Evolutionary conservation across 1,140 invertebrate species (phyloP), one percentile per base, ranked within the genome.

Genomic region (Teleopsis dalmanni): DNA sequence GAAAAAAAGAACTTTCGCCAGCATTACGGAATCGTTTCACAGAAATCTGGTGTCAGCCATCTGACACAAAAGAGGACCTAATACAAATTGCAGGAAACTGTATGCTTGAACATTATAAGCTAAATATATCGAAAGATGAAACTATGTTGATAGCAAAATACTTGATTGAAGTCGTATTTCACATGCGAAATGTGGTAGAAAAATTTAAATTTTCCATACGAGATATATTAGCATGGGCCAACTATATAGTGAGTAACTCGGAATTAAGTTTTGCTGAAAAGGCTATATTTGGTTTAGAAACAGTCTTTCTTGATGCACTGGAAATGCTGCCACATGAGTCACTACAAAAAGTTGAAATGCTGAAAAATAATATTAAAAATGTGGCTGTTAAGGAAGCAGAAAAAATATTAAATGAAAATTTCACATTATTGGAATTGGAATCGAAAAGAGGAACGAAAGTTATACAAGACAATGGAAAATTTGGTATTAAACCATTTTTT

Each of bases 1-100:
- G 97, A 0, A 99, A 99, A 68, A 99, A 99, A 74, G 97, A 99
- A 78, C 74, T 99, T 9, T 99, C 97, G 0, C 95, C 95, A 9
- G 96, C 97, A 0, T 72, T 99, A 4, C 79, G 96, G 46, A 99
- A 99, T 76, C 80, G 97, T 44, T 96, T 99, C 58, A 99, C 96
- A 0, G 97, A 99, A 76, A 95, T 99, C 62, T 99, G 97, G 97
- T 98, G 95, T 60, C 26, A 58, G 21, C 60, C 68, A n/a, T 67
- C 65, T 0, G 59, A 67, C 26, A 54, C 57, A n/a, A 58, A 63
- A 38, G 71, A 79, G 11, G 94, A 98, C 73, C 74, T 97, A 16
- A 68, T 83, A 14, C 65, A 72, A 51, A 71, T 71, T 37, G 65
- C 65, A 6, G 47, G 53, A 43, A 62, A 74, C 56, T 57, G 61